Base-by-base conservation (phyloP, 1,140 invertebrate genomes). In the Meloidogyne floridensis region DNA sequence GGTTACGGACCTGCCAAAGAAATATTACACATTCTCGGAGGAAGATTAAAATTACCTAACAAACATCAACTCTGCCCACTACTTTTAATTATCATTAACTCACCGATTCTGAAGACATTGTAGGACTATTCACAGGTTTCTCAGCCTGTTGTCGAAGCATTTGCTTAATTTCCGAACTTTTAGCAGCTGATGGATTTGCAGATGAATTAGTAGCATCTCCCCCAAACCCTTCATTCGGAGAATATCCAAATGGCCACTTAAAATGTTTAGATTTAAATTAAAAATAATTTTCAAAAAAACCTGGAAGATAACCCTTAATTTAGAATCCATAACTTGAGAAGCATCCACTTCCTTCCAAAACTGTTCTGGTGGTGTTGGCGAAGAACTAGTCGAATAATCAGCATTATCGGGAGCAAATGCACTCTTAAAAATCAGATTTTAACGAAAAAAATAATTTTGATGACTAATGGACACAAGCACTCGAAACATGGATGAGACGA, bases 321-420 rank as follows among this genome's bases (percentile, higher is more conserved):
- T 90, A 47, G 89, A 85, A 80, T 89, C 89, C 81, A 87, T 87
- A 13, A 89, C 72, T 43, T 89, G 80, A 3, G 85, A 20, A 10
- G 84, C 71, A 59, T 83, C 80, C 2, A 87, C 82, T 15, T 20
- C 77, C 80, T 88, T 87, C 87, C 87, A 88, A 69, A 85, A 87
- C 15, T 72, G 69, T 2, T 87, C 82, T 5, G 89, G 85, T 20
- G 82, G 84, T 72, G 72, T 65, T 65, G 59, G 15, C 6, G 10
- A 15, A n/a, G 7, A 65, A 65, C 59, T 47, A 47, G 47, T 8
- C 4, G 47, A 47, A 47, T 47, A 6, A 47, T 47, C 80, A 20
- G 65, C 20, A 65, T 42, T 69, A n/a, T 90, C 85, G 9, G 84
- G 69, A 72, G 87, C 88, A 81, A 85, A 73, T 1, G 86, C 86